Percentiles rank a stretch among this genome's conserved stretches.
phyloP scores from a whole-genome alignment of 2,888 invertebrate genomes.

The Rhingia rostrata region DNA sequence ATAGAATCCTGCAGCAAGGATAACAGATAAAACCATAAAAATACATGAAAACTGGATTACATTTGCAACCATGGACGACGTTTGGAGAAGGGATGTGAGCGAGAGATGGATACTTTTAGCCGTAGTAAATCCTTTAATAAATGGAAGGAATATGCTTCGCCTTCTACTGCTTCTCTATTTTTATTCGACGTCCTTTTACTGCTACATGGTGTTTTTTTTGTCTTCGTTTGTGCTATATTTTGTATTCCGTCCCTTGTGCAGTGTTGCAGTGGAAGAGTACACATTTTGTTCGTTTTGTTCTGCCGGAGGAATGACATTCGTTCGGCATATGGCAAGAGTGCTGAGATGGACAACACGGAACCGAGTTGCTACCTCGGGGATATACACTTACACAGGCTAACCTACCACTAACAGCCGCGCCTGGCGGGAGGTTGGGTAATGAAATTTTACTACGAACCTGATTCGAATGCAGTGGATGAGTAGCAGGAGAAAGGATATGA shows the following conservation, averaged over 20 bases:
- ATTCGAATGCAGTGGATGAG: conserved; percentile 51
- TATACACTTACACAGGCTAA: conserved; percentile 33
- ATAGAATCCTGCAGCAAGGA: conserved; percentile 72
- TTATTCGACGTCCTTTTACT: conserved; percentile 14
- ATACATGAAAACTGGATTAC: conserved; percentile 73
- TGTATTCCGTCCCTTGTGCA: conserved; percentile 39
- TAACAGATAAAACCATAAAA: conserved; percentile 74
- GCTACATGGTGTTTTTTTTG: neutral
- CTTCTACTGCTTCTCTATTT: conserved; percentile 20
- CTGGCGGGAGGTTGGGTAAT: conserved; percentile 47
- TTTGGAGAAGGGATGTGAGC: conserved; percentile 6
- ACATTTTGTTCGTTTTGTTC: conserved; percentile 13
- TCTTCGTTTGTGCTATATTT: conserved; percentile 8
- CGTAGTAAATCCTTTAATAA: conserved; percentile 61
- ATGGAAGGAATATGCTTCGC: conserved; percentile 61
- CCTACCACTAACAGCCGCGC: neutral
- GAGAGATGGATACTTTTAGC: conserved; percentile 38
- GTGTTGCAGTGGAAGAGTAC: conserved; percentile 40
- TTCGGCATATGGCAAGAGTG: conserved; percentile 55
- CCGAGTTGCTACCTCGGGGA: conserved; percentile 33
- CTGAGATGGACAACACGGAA: conserved; percentile 64
- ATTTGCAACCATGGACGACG: conserved; percentile 32
- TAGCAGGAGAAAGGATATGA: conserved; percentile 58
- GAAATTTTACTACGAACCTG: conserved; percentile 69
- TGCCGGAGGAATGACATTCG: conserved; percentile 63